A percentile compares a stretch with the other conserved stretches of the same genome.
These are phyloP conservation scores for Charanyca ferruginea DNA, from an alignment of 2,888 invertebrate genomes.

Conservation along the genomic window DNA sequence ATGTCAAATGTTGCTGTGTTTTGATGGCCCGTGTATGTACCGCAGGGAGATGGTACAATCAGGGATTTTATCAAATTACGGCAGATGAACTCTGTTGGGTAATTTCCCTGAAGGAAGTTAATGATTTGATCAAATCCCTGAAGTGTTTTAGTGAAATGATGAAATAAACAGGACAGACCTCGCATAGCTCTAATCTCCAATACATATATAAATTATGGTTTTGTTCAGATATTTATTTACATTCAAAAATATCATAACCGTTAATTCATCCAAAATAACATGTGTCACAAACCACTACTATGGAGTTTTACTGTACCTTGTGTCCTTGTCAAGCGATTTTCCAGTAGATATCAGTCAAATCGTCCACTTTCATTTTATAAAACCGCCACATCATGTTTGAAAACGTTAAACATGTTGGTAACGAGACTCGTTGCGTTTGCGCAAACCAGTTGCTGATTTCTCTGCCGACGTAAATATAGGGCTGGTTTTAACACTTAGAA, in stretches of 20 bases:
- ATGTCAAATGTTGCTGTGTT: conserved; percentile 35
- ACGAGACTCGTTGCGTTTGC: conserved; percentile 64
- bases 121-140: too few species aligned
- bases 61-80: too few species aligned
- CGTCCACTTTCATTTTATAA: conserved; percentile 78
- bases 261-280: too few species aligned
- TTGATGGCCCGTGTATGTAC: conserved; percentile 9
- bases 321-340: conserved; percentile 29
- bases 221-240: too few species aligned
- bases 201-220: too few species aligned
- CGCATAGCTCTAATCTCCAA: too few species aligned
- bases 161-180: too few species aligned
- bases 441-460: conserved; percentile 69
- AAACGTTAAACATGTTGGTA: conserved; percentile 71
- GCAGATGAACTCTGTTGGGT: too few species aligned
- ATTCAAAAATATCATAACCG: too few species aligned
- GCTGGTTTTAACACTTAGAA: conserved; percentile 33
- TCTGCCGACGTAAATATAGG: conserved; percentile 50
- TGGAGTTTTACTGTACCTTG: background rate
- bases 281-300: background rate
- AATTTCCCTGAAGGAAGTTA: too few species aligned
- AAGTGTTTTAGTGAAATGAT: too few species aligned
- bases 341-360: conserved; percentile 57
- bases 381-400: conserved; percentile 63
- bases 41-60: too few species aligned